Conservation (phyloP, 2,113 vertebrate genomes). For the Centrocercus urophasianus region DNA sequence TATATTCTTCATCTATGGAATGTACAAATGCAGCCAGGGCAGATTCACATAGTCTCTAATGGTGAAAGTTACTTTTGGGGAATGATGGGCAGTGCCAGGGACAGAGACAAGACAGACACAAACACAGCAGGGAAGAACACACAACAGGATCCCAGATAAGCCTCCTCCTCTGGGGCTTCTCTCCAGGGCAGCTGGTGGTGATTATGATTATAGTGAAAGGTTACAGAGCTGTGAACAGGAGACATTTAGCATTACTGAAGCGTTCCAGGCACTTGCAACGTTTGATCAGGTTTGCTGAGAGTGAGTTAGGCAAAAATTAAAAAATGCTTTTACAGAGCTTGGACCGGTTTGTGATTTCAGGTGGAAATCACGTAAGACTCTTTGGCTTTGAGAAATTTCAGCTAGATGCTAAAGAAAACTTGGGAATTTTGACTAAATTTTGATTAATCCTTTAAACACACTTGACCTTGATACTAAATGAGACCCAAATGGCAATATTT, state of each 20-base stretch:
- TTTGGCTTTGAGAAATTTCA: not conserved
- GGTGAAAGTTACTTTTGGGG: not conserved
- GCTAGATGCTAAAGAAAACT: not conserved
- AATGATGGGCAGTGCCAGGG: not conserved
- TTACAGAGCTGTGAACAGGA: not conserved
- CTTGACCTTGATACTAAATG: not conserved
- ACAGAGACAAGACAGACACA: accelerated
- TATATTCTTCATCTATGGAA: not conserved
- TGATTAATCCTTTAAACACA: not conserved
- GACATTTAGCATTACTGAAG: not conserved
- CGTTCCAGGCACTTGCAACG: not conserved
- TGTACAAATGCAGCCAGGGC: not conserved
- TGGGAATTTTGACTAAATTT: not conserved
- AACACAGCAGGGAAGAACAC: not conserved
- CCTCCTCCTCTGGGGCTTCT: not conserved
- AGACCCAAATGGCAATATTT: not conserved
- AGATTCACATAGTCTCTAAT: not conserved
- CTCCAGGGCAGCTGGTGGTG: not conserved
- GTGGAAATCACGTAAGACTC: not conserved
- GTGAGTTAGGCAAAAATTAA: not conserved
- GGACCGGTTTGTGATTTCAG: not conserved
- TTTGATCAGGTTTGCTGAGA: not conserved
- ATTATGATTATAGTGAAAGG: not conserved
- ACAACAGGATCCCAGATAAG: not conserved
- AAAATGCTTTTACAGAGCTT: not conserved